Evolutionary conservation across 1,140 invertebrate species (phyloP), one percentile per base, ranked within the genome.

Genomic region (Anthonomus grandis): DNA sequence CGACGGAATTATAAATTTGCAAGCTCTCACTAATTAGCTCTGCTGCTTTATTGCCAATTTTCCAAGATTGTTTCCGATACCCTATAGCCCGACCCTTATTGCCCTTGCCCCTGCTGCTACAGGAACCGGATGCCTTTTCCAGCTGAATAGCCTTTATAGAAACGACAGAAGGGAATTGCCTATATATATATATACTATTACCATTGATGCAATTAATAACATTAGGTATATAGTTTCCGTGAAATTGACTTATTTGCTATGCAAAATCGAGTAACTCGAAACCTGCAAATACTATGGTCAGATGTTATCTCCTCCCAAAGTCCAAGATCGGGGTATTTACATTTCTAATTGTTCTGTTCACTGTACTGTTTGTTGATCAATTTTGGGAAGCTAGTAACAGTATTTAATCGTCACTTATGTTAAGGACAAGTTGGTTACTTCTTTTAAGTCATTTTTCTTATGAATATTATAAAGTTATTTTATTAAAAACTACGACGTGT

Each of bases 121-220:
- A n/a, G n/a, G n/a, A n/a, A n/a, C 37, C 15, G 37, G 15, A 39
- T 39, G 37, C 37, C 37, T 39, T 39, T 38, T 39, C 37, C 37
- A 39, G 2, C 19, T 39, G 37, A 17, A 1, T 17, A 8, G 19
- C 13, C 37, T 39, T 39, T 39, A n/a, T n/a, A 39, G 37, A 17
- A 39, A 17, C 37, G 37, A 39, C 15, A 39, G 15, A 39, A 39
- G 37, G 37, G 37, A 39, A 39, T 9, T 31, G 15, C 37, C 13
- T 13, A 39, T n/a, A n/a, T n/a, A n/a, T n/a, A n/a, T n/a, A n/a
- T 10, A 39, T 39, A 39, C 37, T 39, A 17, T 39, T 13, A 39
- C 37, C 15, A 39, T 39, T 39, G 37, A 39, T 39, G 37, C 37
- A 39, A 39, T 39, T 39, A 39, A 39, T 39, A 39, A 39, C 37